Conservation (phyloP, 2,888 invertebrate species). For the Drosophila meridiana region DNA sequence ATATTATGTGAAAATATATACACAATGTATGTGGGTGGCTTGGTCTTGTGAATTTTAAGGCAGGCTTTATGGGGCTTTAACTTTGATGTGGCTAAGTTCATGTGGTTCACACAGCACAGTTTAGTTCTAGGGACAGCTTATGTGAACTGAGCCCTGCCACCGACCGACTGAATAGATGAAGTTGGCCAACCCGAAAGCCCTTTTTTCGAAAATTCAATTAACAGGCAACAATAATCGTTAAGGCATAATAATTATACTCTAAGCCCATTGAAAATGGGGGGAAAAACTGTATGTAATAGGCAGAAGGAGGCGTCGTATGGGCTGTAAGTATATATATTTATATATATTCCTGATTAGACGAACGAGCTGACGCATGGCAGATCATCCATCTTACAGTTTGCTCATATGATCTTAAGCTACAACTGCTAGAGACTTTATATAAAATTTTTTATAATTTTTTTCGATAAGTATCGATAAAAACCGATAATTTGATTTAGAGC, state of each 20-base stretch:
- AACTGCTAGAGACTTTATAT: no score
- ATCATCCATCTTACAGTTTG: no score
- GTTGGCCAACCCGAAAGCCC: neutral
- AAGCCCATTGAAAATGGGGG: no score
- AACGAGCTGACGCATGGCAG: no score
- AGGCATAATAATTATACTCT: neutral
- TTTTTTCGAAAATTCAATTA: neutral
- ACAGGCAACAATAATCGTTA: neutral
- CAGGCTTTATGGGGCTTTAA: constrained; percentile 41
- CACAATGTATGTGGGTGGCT: neutral
- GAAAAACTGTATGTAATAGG: no score
- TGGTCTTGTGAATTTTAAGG: constrained; percentile 44
- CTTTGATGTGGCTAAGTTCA: constrained; percentile 61
- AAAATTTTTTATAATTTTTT: no score
- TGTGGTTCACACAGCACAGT: constrained; percentile 26
- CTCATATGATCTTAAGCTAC: no score
- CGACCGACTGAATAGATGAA: neutral
- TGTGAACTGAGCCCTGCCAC: neutral
- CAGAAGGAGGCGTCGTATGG: no score
- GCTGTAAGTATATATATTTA: no score
- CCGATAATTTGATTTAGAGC: no score
- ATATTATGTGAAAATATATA: neutral
- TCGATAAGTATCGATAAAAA: no score
- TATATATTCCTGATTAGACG: no score
- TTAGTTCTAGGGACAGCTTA: constrained; percentile 29